A percentile compares a stretch with the other conserved stretches of the same genome.
These are phyloP conservation scores for Hippocampus zosterae DNA, from an alignment of 2,113 vertebrate species.

Conservation along the genomic window DNA sequence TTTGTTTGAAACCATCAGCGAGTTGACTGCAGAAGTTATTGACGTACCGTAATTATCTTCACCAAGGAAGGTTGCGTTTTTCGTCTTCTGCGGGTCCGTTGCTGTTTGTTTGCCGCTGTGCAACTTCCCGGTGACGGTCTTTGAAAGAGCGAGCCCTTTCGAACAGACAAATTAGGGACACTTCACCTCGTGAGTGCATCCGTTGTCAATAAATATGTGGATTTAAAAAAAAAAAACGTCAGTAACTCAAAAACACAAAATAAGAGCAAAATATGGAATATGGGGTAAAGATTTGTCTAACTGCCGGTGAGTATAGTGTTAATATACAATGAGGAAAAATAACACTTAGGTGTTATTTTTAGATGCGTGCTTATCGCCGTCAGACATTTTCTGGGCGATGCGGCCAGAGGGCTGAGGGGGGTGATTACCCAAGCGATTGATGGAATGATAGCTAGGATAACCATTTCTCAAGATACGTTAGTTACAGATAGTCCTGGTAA, in stretches of 20 bases:
- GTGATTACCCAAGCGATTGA: too few relatives aligned
- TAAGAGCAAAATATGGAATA: too few relatives aligned
- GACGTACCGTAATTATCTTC: conserved; percentile 33
- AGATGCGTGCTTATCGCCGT: too few relatives aligned
- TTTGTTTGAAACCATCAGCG: conserved; percentile 20
- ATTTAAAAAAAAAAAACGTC: too few relatives aligned
- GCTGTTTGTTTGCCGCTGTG: background rate
- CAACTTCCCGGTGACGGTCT: background rate
- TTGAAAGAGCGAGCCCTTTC: background rate
- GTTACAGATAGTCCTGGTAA: background rate
- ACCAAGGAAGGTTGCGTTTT: background rate
- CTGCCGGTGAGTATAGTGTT: too few relatives aligned
- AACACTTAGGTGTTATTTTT: too few relatives aligned
- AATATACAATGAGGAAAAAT: too few relatives aligned
- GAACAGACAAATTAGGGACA: background rate
- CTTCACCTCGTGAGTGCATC: background rate
- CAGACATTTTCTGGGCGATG: too few relatives aligned
- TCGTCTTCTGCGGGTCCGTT: background rate
- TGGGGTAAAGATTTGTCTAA: too few relatives aligned
- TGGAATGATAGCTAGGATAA: background rate
- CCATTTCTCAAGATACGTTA: too few relatives aligned
- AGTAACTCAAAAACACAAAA: too few relatives aligned
- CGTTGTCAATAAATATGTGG: background rate
- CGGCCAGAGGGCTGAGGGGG: too few relatives aligned
- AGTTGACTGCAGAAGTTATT: conserved; percentile 30